phyloP scores from a whole-genome alignment of 2,113 vertebrate species.

The Chamaetylas fuelleborni region DNA sequence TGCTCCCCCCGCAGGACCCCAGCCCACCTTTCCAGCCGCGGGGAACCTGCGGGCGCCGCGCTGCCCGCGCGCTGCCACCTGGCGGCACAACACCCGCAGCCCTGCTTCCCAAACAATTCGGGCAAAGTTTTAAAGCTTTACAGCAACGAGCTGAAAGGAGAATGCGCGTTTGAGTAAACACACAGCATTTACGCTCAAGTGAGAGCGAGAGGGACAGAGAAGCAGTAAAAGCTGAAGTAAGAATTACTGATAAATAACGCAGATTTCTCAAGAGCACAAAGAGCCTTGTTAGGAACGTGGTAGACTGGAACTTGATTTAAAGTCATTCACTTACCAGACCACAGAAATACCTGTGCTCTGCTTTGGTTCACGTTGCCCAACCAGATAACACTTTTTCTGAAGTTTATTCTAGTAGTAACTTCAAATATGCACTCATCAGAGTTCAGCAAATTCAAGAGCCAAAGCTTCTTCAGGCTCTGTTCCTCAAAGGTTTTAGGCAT shows the following conservation, averaged over 20 bases:
- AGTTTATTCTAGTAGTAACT: neutral
- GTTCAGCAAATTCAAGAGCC: neutral
- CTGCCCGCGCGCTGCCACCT: neutral
- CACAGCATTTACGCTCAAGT: fast-evolving
- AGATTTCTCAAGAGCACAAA: neutral
- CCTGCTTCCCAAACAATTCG: fast-evolving
- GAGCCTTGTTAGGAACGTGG: neutral
- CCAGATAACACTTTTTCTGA: neutral
- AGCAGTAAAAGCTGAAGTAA: neutral
- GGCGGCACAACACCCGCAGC: neutral
- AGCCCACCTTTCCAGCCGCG: fast-evolving
- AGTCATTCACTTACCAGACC: neutral
- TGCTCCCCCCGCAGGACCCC: fast-evolving
- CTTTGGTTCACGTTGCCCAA: fast-evolving
- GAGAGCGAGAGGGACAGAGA: neutral
- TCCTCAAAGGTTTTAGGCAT: neutral
- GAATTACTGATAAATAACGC: neutral
- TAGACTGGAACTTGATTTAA: neutral
- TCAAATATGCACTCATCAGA: neutral
- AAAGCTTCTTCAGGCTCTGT: neutral
- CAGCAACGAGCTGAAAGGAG: fast-evolving
- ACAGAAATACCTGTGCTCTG: neutral
- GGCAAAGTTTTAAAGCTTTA: fast-evolving
- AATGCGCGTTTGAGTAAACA: fast-evolving
- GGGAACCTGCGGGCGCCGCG: fast-evolving